Percentiles rank a stretch among this genome's conserved stretches.
Conservation (phyloP, 2,797 vertebrate species). For the Champsocephalus gunnari region DNA sequence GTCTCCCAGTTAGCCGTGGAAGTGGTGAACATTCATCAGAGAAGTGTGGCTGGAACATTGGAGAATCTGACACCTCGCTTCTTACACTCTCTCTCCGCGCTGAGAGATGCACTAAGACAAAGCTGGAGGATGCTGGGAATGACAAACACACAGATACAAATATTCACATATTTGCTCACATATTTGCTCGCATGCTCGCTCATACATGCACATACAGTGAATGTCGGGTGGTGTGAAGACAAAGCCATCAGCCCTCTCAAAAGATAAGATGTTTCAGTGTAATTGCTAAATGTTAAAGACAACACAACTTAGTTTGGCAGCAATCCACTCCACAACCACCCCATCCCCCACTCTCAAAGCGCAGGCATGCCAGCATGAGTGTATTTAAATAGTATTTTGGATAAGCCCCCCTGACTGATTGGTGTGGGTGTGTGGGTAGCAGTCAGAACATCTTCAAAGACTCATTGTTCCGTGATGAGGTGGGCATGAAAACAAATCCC, state of each 20-base stretch:
- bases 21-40: constrained; percentile 62
- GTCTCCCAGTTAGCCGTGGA: constrained; percentile 58
- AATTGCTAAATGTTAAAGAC: too few species aligned
- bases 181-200: not conserved
- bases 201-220: not conserved
- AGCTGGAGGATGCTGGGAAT: constrained; percentile 18
- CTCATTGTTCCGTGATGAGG: constrained; percentile 54
- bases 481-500: constrained; percentile 63
- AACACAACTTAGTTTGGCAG: too few species aligned
- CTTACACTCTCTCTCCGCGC: constrained; percentile 14
- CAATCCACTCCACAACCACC: constrained; percentile 5
- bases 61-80: constrained; percentile 54
- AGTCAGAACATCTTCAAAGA: constrained; percentile 65
- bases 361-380: constrained; percentile 57
- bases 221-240: constrained; percentile 9
- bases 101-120: constrained; percentile 24
- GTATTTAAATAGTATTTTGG: constrained; percentile 59
- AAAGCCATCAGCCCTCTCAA: constrained; percentile 7
- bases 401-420: constrained; percentile 70
- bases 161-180: not conserved
- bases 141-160: constrained; percentile 6
- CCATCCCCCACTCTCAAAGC: constrained; percentile 32
- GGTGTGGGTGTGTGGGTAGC: constrained; percentile 52
- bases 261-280: too few species aligned
- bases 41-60: constrained; percentile 57